A percentile compares a stretch with the other conserved stretches of the same genome.
These are phyloP conservation scores for Panulirus ornatus DNA, from an alignment of 1,140 invertebrate genomes.

Conservation along the genomic window DNA sequence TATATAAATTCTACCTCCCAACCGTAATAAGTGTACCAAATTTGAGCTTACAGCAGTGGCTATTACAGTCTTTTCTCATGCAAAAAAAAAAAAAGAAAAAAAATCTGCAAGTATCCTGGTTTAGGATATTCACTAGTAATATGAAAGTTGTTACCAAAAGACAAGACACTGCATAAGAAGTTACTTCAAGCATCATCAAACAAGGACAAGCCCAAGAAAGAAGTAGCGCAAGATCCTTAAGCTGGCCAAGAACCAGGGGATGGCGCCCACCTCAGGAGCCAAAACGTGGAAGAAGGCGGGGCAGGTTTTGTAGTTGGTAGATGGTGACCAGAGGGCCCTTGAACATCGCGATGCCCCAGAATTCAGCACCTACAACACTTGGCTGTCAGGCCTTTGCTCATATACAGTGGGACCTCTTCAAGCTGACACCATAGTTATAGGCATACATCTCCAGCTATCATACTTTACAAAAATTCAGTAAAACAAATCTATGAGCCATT, in stretches of 20 bases:
- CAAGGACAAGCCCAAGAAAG: slow-evolving; percentile 37
- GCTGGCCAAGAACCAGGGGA: slow-evolving; percentile 46
- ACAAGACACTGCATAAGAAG: slow-evolving; percentile 28
- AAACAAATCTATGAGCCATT: not conserved
- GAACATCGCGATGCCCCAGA: slow-evolving; percentile 52
- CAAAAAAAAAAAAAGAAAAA: not conserved
- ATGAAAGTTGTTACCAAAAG: not conserved
- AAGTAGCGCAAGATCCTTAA: slow-evolving; percentile 46
- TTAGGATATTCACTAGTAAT: not conserved
- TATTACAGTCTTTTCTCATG: slow-evolving; percentile 8
- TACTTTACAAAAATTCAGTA: not conserved
- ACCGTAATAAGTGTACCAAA: too few species aligned
- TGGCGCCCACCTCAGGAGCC: slow-evolving; percentile 68
- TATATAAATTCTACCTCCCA: not conserved
- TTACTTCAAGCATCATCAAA: slow-evolving; percentile 56
- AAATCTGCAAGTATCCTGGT: not conserved
- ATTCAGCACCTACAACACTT: slow-evolving; percentile 72
- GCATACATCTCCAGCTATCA: not conserved
- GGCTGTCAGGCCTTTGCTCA: slow-evolving; percentile 49
- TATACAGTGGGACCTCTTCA: slow-evolving; percentile 58
- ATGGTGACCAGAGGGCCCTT: slow-evolving; percentile 66
- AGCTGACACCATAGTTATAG: slow-evolving; percentile 13
- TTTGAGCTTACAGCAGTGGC: slow-evolving; percentile 4
- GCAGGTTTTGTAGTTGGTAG: slow-evolving; percentile 72
- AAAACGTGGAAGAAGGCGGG: slow-evolving; percentile 73